Base-by-base conservation (phyloP, 2,888 invertebrate genomes). In the Napeogenes sylphis region DNA sequence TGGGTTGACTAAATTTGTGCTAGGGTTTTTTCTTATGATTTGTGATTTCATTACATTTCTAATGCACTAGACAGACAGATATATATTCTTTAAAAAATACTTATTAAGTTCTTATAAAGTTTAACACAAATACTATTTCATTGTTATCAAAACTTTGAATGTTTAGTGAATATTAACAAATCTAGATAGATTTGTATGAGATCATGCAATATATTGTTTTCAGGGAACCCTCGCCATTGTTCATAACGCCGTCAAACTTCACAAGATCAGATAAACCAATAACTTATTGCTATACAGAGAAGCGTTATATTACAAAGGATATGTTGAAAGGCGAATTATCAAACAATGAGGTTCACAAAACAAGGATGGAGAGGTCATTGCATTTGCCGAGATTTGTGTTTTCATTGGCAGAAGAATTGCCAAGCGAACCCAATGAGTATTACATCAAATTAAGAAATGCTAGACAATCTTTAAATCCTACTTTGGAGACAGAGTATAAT, bases 191-290 rank as follows among this genome's bases (percentile, higher is more conserved):
- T 21, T 21, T 21, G 21, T 21, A 21, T 21, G 21, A 21, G 21
- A 21, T 21, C 6, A 35, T 35, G 6, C 35, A 35, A 35, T 35
- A 35, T 35, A 5, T 5, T 35, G 35, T 60, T 54, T 53, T 70
- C 68, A 89, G 88, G 42, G 67, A 79, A 64, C 78, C 81, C 56
- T 87, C 92, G 4, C 93, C 94, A 1, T 82, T 94, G 21, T 94
- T 95, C 74, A 87, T 97, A 47, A 92, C 95, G n/a, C 97, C 98
- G 21, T 88, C 94, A 30, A 90, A 93, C 46, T 97, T 97, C 82
- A 94, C 96, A 35, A 92, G 96, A 68, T 93, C 94, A 70, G 97
- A 97, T 76, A 92, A 91, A 30, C 88, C 92, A 6, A 83, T 85
- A 53, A 77, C 78, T 68, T 85, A 89, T 72, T 69, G 79, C 12